Conservation (phyloP, 1,140 invertebrate species). For the Drosophila suzukii region DNA sequence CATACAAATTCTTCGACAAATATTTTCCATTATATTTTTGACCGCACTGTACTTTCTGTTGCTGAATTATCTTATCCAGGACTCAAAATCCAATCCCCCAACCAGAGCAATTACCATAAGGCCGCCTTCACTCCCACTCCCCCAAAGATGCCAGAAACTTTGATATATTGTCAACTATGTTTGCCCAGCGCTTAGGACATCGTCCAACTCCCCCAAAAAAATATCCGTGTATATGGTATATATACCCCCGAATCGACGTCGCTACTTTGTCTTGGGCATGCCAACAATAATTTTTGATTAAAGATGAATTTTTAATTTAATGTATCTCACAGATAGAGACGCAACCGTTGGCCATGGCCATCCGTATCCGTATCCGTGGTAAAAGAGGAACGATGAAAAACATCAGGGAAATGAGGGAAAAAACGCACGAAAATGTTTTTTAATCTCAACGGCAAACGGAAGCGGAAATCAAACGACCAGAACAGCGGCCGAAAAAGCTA, state of each 20-base stretch:
- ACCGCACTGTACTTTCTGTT: conserved; percentile 8
- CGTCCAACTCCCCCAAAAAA: neutral
- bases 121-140: conserved; percentile 6
- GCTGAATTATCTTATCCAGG: neutral
- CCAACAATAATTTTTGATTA: conserved; percentile 85
- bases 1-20: neutral
- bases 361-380: conserved; percentile 43
- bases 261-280: conserved; percentile 69
- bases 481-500: conserved; percentile 64
- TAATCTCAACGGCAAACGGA: conserved; percentile 84
- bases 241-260: conserved; percentile 20
- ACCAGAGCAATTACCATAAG: conserved; percentile 62
- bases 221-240: too few species aligned
- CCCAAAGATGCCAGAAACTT: conserved; percentile 47
- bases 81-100: neutral
- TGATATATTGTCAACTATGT: conserved; percentile 77
- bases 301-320: conserved; percentile 85
- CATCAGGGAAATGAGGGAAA: conserved; percentile 75
- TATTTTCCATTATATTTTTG: neutral
- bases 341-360: conserved; percentile 43
- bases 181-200: conserved; percentile 49
- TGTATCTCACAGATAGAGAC: conserved; percentile 81
- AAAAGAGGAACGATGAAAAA: conserved; percentile 37
- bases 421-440: conserved; percentile 82
- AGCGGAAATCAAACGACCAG: conserved; percentile 84